Evolutionary conservation across 1,140 invertebrate species (phyloP), one percentile per base, ranked within the genome.

Genomic region (Drosophila quadrilineata): DNA sequence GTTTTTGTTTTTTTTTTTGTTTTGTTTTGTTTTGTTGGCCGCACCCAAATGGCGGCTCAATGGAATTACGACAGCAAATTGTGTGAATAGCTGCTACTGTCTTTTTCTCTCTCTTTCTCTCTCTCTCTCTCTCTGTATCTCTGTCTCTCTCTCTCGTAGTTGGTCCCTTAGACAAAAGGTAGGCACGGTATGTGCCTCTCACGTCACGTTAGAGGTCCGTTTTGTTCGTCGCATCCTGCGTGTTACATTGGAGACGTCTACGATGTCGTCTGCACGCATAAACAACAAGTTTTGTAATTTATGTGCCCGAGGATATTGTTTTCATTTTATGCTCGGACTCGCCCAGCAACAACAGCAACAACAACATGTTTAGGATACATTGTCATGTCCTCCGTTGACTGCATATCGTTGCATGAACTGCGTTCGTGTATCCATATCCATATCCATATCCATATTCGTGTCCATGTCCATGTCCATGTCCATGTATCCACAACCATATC

Each of bases 201-300:
- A 24, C n/a, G n/a, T n/a, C n/a, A n/a, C n/a, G n/a, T n/a, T n/a
- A n/a, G n/a, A n/a, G n/a, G n/a, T n/a, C n/a, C n/a, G 24, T 6
- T 5, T 17, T 33, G 48, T 28, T 58, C 21, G 54, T 38, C 38
- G 63, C 60, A 57, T 57, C 62, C 68, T 67, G 57, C 52, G 69
- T 71, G 69, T 45, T 71, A 68, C 68, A 68, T 71, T 68, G 59
- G 69, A 71, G 69, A 71, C 64, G 69, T 68, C 69, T 68, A 71
- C 62, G 59, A 64, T 68, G 69, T 68, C 64, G 69, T 68, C 69
- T 68, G 68, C 63, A 68, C 57, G 69, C 69, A 67, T 71, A 71
- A 71, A 71, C 69, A 71, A 71, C 70, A 72, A 73, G 45, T 76
- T 76, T 76, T 73, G 73, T 76, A 76, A 76, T 76, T 76, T 76